Conservation (phyloP, 2,797 vertebrate genomes). For the Acrossocheilus fasciatus region DNA sequence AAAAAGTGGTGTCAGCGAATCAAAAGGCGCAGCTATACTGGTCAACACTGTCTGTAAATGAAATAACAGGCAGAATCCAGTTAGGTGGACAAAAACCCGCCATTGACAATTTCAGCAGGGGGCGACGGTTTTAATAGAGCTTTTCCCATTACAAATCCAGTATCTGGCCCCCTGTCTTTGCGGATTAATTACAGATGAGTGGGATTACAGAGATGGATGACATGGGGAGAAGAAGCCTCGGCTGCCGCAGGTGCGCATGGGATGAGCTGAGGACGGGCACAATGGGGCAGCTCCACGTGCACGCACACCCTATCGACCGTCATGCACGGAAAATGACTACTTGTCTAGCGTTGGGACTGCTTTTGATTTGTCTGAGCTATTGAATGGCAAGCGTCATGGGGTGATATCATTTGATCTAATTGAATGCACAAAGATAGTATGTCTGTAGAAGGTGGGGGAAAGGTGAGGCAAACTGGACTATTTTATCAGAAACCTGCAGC, state of each 20-base stretch:
- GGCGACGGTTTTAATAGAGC: constrained; percentile 85
- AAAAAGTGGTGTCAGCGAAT: constrained; percentile 79
- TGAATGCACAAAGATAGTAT: constrained; percentile 59
- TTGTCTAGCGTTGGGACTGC: constrained; percentile 64
- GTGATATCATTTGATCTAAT: constrained; percentile 71
- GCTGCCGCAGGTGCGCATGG: constrained; percentile 52
- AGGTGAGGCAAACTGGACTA: constrained; percentile 53
- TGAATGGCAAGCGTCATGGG: constrained; percentile 66
- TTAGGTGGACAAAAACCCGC: constrained; percentile 83
- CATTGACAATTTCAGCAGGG: constrained; percentile 85
- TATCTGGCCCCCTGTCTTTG: constrained; percentile 84
- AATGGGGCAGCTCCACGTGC: constrained; percentile 47
- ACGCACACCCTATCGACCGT: constrained; percentile 53
- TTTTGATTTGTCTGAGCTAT: constrained; percentile 69
- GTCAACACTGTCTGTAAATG: constrained; percentile 85
- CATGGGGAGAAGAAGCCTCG: constrained; percentile 45
- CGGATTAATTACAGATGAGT: constrained; percentile 92
- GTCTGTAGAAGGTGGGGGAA: constrained; percentile 29
- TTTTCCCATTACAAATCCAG: constrained; percentile 90
- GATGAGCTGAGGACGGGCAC: constrained; percentile 44
- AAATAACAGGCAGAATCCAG: constrained; percentile 89
- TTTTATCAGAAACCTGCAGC: constrained; percentile 59
- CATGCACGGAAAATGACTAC: constrained; percentile 54
- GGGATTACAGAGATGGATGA: constrained; percentile 89
- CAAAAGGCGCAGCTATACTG: constrained; percentile 73